A percentile compares a stretch with the other conserved stretches of the same genome.
Evolutionary conservation across 2,113 vertebrate genomes (phyloP).

Genomic region (Ptyas mucosa): DNA sequence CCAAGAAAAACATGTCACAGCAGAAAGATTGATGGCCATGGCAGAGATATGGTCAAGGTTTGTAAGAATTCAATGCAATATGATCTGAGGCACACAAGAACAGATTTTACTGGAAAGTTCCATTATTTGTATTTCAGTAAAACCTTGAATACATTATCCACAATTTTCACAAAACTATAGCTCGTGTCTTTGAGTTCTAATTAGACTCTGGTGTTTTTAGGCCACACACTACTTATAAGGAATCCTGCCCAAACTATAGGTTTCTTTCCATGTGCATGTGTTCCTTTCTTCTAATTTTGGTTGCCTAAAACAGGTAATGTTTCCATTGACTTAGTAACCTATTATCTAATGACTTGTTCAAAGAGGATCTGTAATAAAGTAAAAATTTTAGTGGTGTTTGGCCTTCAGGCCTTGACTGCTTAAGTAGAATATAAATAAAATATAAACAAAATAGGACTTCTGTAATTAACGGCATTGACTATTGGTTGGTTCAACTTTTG

Average conservation of each 20-base stretch:
- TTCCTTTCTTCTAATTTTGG: neutral
- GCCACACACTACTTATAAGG: neutral
- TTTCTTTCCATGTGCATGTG: neutral
- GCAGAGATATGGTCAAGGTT: neutral
- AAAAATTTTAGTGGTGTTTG: neutral
- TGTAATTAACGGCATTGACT: neutral
- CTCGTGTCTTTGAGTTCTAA: neutral
- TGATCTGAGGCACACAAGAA: neutral
- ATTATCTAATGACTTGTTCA: neutral
- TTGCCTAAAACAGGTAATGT: neutral
- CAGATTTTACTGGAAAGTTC: neutral
- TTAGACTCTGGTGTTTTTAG: neutral
- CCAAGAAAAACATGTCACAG: neutral
- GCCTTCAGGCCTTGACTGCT: neutral
- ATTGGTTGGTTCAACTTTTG: neutral
- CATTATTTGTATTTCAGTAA: neutral
- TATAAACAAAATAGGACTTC: neutral
- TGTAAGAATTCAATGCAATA: neutral
- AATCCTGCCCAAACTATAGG: neutral
- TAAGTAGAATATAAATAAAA: neutral
- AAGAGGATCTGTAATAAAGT: neutral
- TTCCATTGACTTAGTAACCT: neutral
- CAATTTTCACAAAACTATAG: neutral
- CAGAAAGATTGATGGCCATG: neutral
- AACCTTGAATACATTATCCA: neutral